Base-by-base conservation (phyloP, 92 coral and sea anemone species). In the Palythoa grandis region DNA sequence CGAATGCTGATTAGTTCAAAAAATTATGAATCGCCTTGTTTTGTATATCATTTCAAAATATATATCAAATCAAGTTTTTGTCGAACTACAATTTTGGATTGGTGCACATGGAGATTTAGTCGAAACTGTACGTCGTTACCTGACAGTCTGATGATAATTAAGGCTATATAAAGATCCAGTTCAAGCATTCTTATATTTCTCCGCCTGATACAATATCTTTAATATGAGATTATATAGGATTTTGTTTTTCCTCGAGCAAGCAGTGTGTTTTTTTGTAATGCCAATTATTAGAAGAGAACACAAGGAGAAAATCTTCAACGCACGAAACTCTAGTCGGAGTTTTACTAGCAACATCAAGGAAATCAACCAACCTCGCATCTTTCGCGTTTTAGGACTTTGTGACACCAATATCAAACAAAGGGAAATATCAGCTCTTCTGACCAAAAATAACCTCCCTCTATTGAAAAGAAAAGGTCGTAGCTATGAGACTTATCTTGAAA, bases 101-200 rank as follows among this genome's bases (percentile, higher is more conserved):
- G 50, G 50, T 43, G 50, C 9, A 43, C 50, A 43, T 43, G 9
- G 50, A 43, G 50, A 43, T 43, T 43, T 43, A 43, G 50, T 43
- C 9, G 50, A 43, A 43, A 43, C 50, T 43, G 50, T 5, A 43
- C 50, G 50, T 43, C 50, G 0, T 43, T 43, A 43, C 7, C 7
- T 43, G 50, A 43, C 9, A 43, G 50, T 43, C 3, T 43, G 50
- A 43, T 0, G 50, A 43, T 43, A 43, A 5, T 43, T 43, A 43
- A 43, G 50, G 50, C 50, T 43, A 78, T 78, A 78, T 78, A 37
- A 78, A 78, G 83, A 78, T 78, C 53, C 83, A 39, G 58, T 61
- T 68, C 83, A 39, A n/a, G 17, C 16, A 78, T 39, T 60, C 43
- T 78, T 78, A 24, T 67, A 2, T 7, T 78, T 25, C 11, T 50